Base-by-base conservation (phyloP, 2,797 vertebrate genomes). In the Loris lydekkerianus region DNA sequence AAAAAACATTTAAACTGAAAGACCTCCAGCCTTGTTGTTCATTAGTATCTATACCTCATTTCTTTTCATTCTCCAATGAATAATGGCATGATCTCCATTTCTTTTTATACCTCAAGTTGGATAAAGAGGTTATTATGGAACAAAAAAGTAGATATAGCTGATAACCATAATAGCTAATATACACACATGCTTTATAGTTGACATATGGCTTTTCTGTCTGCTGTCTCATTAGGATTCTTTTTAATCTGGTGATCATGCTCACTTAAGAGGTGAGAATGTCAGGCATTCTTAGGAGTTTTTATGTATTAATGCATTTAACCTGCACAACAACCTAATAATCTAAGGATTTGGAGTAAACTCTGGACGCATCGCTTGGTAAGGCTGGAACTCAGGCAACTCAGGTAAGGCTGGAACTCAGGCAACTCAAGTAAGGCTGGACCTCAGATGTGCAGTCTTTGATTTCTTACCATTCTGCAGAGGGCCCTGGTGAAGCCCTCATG, bases 1-100 rank as follows among this genome's bases (percentile, higher is more conserved):
- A 94, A 96, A 96, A 86, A 84, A 14, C 6, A 0, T 17, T 89
- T 86, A 92, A 93, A 46, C 56, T 94, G 72, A 7, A 53, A 49
- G 46, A 86, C 25, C 5, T 76, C 21, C 29, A 67, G 69, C 25
- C 18, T 27, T 82, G 3, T 7, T 61, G 20, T 83, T 95, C 27
- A 89, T 67, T 89, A 10, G 75, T 70, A n/a, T 58, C 81, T 67
- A 56, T 1, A 72, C 2, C 11, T 73, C 20, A 27, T 76, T 82
- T 73, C 34, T 89, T 91, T 78, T 40, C 25, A 76, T 58, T 88
- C 58, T 56, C 37, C 23, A 77, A 23, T 67, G 72, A 86, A 37
- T 77, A 63, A 7, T 73, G 58, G 63, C 56, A 78, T 14, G 14
- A 6, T 8, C 9, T 40, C 34, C 34, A 60, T 86, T 89, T 87